Evolutionary conservation across 2,797 vertebrate species (phyloP), one percentile per base, ranked within the genome.

Genomic region (Gephyroberyx darwinii): DNA sequence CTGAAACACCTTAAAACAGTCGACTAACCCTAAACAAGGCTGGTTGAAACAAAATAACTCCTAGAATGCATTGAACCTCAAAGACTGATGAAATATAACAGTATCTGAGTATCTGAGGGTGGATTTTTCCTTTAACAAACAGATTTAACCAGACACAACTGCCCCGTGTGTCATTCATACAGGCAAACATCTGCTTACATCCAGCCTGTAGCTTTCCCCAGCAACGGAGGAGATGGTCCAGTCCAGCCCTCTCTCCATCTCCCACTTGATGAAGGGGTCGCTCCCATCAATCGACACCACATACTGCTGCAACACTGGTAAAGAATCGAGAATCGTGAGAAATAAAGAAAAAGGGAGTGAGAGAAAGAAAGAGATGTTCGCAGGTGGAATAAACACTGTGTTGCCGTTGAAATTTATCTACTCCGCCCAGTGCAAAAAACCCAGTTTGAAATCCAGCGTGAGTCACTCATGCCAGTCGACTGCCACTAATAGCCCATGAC

Each of bases 181-280:
- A 41, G 39, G 39, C 0, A 8, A 61, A 47, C 2, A 14, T 1
- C 9, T 26, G 58, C 91, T 82, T 74, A 93, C 93, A 33, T 92
- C 80, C 47, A 94, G 82, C 31, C 59, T 80, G 88, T 93, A 93
- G 83, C 90, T 94, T 54, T 94, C 93, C 55, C 92, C 92, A 7
- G 84, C 83, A 1, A 93, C 90, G 0, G 93, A 93, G 2, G 91
- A 89, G 74, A 93, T 92, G 60, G 90, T 77, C 88, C 78, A 37
- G 84, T 93, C 86, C 84, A 94, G 74, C 33, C 90, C 91, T 75
- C 16, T 80, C 72, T 93, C 90, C 81, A 93, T 69, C 82, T 92
- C 87, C 86, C 91, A 92, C 81, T 51, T 85, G 71, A 92, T 84
- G 50, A 85, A 69, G 2, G 91, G 89, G 54, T 92, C 52, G 1